Evolutionary conservation across 2,113 vertebrate genomes (phyloP).

Genomic region (Semicossyphus pulcher): DNA sequence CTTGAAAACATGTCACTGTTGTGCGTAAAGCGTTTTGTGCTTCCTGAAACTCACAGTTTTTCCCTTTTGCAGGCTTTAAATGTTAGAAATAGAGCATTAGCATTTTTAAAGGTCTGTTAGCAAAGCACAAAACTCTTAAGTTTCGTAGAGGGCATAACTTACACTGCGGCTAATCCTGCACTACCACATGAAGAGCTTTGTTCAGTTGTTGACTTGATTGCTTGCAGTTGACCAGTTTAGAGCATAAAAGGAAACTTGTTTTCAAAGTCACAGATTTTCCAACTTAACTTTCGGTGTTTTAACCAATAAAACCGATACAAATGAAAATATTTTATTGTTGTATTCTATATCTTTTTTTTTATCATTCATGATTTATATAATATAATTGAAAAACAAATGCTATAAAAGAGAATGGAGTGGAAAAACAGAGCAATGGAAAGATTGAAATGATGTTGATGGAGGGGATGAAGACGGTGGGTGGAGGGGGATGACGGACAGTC

Average conservation of each 20-base stretch:
- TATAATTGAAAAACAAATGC: slow-evolving; percentile 10
- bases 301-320: not conserved
- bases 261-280: too few relatives aligned
- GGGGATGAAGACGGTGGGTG: slow-evolving; percentile 69
- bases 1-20: too few relatives aligned
- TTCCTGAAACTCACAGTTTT: too few relatives aligned
- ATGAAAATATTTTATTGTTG: not conserved
- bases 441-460: slow-evolving; percentile 25
- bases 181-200: not conserved
- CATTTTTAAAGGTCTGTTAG: not conserved
- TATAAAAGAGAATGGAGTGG: not conserved
- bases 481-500: slow-evolving; percentile 89
- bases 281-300: not conserved
- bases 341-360: too few relatives aligned
- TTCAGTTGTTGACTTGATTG: not conserved
- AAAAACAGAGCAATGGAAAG: slow-evolving; percentile 17
- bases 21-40: too few relatives aligned
- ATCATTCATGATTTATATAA: not conserved
- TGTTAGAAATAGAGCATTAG: not conserved
- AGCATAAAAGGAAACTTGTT: not conserved
- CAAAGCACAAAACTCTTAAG: not conserved
- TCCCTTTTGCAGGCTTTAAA: not conserved
- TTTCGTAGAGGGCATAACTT: not conserved
- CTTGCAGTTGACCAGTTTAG: not conserved
- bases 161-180: not conserved